A percentile compares a stretch with the other conserved stretches of the same genome.
These are phyloP conservation scores for Lutjanus erythropterus DNA, from an alignment of 2,113 vertebrate species.

Conservation along the genomic window DNA sequence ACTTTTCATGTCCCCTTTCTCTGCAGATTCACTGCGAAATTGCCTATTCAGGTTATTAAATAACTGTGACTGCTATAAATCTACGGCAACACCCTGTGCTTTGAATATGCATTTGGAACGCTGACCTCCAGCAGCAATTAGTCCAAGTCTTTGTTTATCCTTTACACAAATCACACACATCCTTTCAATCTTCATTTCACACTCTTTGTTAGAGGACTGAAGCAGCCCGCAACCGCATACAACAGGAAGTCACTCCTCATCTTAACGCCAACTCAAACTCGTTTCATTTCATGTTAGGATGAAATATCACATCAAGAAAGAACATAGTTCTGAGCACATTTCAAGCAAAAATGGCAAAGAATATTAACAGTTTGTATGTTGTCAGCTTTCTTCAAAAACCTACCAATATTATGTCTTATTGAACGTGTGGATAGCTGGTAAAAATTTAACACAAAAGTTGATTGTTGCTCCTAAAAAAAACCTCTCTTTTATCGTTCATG, in stretches of 20 bases:
- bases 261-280: background rate
- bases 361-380: too few species aligned
- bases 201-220: conserved; percentile 39
- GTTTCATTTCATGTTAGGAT: background rate
- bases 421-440: background rate
- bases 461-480: too few species aligned
- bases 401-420: too few species aligned
- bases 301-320: background rate
- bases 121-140: conserved; percentile 87
- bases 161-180: conserved; percentile 74
- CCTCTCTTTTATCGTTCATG: too few species aligned
- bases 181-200: conserved; percentile 55
- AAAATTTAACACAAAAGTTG: background rate
- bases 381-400: too few species aligned
- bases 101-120: conserved; percentile 79
- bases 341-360: background rate
- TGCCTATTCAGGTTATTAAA: conserved; percentile 85
- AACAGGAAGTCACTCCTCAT: conserved; percentile 27
- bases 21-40: conserved; percentile 84
- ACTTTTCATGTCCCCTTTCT: conserved; percentile 86
- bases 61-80: conserved; percentile 83
- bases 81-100: conserved; percentile 70
- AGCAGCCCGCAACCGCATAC: background rate
- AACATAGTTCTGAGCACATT: background rate
- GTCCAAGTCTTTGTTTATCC: conserved; percentile 84